Evolutionary conservation across 1,140 invertebrate species (phyloP).

Genomic region (Onthophagus taurus): DNA sequence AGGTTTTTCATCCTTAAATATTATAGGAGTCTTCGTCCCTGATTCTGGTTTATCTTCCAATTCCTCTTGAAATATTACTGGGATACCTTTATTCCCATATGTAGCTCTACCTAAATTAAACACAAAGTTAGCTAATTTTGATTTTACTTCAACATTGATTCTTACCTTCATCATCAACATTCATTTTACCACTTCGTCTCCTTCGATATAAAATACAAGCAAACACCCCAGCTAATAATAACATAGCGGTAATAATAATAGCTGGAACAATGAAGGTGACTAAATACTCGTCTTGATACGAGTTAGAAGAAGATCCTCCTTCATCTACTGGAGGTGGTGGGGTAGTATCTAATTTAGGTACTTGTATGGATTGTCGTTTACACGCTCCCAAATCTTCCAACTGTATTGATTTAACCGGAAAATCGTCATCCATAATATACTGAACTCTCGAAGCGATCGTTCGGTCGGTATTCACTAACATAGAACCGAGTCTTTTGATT

Average conservation of each 20-base stretch:
- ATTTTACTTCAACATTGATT: too few species aligned
- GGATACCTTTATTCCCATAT: conserved; percentile 74
- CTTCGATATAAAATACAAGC: conserved; percentile 82
- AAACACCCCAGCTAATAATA: conserved; percentile 74
- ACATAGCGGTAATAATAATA: conserved; percentile 81
- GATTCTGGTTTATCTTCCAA: conserved; percentile 74
- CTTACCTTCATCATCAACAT: conserved; percentile 71
- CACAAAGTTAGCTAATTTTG: too few species aligned
- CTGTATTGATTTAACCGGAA: conserved; percentile 64
- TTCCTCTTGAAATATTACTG: conserved; percentile 92
- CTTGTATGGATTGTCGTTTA: conserved; percentile 27
- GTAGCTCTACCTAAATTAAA: too few species aligned
- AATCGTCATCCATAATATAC: conserved; percentile 64
- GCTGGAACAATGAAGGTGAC: conserved; percentile 86
- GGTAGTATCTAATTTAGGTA: neutral
- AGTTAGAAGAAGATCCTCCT: conserved; percentile 41
- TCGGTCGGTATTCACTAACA: conserved; percentile 57
- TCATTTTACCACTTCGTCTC: conserved; percentile 73
- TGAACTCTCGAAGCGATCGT: conserved; percentile 56
- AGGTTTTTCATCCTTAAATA: conserved; percentile 87
- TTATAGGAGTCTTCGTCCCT: conserved; percentile 81
- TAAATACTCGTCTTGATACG: conserved; percentile 65
- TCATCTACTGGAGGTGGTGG: neutral
- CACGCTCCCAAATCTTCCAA: conserved; percentile 64
- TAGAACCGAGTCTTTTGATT: conserved; percentile 57